Evolutionary conservation across 2,888 invertebrate genomes (phyloP).

Genomic region (Ceriagrion tenellum): DNA sequence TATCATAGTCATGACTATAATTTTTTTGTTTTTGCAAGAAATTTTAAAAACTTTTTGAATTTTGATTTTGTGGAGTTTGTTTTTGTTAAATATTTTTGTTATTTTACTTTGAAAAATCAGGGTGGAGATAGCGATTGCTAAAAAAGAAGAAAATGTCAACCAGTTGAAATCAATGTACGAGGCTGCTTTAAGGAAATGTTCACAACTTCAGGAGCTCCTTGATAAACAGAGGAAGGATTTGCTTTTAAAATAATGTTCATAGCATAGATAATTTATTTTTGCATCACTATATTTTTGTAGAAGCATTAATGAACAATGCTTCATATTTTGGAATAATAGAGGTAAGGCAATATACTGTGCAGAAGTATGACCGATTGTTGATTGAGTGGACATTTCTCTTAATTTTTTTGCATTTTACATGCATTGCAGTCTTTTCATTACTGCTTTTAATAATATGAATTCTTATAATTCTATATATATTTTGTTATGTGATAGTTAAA

Average conservation of each 20-base stretch:
- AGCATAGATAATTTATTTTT: not conserved
- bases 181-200: constrained; percentile 34
- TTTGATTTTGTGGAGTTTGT: not conserved
- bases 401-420: no score
- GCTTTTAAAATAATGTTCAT: constrained; percentile 31
- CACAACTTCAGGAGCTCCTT: constrained; percentile 51
- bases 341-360: no score
- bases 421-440: no score
- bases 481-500: no score
- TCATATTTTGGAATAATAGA: not conserved
- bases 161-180: constrained; percentile 51
- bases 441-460: no score
- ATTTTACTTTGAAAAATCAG: not conserved
- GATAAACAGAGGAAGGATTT: constrained; percentile 56
- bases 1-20: not conserved
- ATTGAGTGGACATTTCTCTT: no score
- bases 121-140: constrained; percentile 42
- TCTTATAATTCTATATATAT: no score
- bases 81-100: no score
- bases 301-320: not conserved
- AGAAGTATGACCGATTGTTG: no score
- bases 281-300: not conserved
- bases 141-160: constrained; percentile 38
- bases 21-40: not conserved
- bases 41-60: not conserved